phyloP scores from a whole-genome alignment of 2,797 vertebrate species.

The Tachyglossus aculeatus region DNA sequence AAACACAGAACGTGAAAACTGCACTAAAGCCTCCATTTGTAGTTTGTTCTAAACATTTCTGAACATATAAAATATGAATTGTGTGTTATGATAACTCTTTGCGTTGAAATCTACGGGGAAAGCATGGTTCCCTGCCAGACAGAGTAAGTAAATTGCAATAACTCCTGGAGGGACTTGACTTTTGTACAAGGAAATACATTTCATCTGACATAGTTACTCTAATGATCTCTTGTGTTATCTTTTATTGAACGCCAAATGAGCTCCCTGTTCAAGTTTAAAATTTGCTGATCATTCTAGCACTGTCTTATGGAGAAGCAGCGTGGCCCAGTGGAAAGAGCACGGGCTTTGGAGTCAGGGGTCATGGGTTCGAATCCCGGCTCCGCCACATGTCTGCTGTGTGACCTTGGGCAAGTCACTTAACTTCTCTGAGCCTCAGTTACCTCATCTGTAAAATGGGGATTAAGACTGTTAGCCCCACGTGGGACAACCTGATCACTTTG shows the following conservation, averaged over 20 bases:
- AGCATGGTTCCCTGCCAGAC: conserved; percentile 80
- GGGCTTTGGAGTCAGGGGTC: no score
- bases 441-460: no score
- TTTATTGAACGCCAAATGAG: conserved; percentile 78
- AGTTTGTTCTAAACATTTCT: conserved; percentile 82
- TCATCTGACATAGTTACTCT: conserved; percentile 81
- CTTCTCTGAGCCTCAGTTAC: no score
- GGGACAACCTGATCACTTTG: no score
- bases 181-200: conserved; percentile 81
- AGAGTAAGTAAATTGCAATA: conserved; percentile 89
- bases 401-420: no score
- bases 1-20: conserved; percentile 94
- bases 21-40: conserved; percentile 91
- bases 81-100: conserved; percentile 89
- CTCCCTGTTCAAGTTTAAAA: conserved; percentile 59
- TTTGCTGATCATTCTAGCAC: conserved; percentile 48
- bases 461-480: no score
- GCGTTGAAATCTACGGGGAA: conserved; percentile 77
- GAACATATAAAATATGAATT: conserved; percentile 96
- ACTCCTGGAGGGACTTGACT: conserved; percentile 81
- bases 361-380: no score
- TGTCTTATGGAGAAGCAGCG: no score
- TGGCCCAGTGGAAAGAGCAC: no score
- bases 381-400: no score
- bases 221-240: conserved; percentile 80